A percentile compares a stretch with the other conserved stretches of the same genome.
phyloP scores from a whole-genome alignment of 37 sponge, comb jelly and placozoan species.

The Lycopodina hypogea region DNA sequence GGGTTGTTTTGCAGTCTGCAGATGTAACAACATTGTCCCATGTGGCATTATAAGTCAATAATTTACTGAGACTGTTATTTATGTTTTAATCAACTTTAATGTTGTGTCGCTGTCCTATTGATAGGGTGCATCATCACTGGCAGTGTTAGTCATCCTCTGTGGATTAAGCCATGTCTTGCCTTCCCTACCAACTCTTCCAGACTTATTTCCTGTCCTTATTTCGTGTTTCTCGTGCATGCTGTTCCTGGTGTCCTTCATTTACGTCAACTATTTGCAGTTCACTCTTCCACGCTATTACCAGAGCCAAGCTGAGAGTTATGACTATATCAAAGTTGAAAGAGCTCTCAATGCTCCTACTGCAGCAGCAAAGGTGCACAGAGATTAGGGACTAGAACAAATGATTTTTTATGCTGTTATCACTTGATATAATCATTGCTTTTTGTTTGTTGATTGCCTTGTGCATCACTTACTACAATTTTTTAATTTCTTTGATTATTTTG shows the following conservation, averaged over 20 bases:
- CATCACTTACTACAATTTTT: too few species aligned
- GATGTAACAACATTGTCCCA: too few species aligned
- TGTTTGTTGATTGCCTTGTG: too few species aligned
- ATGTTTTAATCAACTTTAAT: background rate
- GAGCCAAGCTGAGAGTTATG: background rate
- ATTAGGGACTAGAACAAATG: too few species aligned
- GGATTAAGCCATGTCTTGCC: constrained; percentile 39
- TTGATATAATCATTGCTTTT: too few species aligned
- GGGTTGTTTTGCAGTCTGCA: too few species aligned
- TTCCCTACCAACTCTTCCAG: constrained; percentile 73
- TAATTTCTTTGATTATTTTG: too few species aligned
- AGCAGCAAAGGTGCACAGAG: background rate
- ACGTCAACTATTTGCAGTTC: constrained; percentile 71
- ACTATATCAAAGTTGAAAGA: background rate
- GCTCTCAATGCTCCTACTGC: background rate
- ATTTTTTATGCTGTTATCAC: too few species aligned
- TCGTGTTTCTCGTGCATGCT: constrained; percentile 68
- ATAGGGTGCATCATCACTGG: background rate
- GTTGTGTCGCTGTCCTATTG: background rate
- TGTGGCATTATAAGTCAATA: too few species aligned
- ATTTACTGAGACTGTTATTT: background rate
- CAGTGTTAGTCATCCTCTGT: constrained; percentile 34
- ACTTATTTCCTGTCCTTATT: constrained; percentile 85
- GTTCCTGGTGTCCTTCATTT: constrained; percentile 61
- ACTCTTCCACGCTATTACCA: background rate